Conservation (phyloP, 2,888 invertebrate species). For the Erebia palarica region DNA sequence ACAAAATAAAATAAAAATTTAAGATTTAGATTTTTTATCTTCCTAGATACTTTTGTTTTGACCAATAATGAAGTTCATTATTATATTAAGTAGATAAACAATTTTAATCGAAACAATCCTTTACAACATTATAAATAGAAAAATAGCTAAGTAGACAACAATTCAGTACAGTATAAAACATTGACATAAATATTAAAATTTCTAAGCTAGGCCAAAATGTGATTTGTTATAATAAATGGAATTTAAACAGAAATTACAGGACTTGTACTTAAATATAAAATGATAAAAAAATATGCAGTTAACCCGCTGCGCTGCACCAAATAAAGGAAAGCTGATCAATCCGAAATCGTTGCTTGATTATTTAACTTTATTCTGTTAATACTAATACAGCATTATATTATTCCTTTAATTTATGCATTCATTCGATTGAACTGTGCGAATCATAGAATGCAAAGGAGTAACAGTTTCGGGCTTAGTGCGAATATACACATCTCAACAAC, state of each 20-base stretch:
- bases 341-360: too few species aligned
- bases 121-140: conserved; percentile 8
- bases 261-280: background rate
- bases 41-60: conserved; percentile 2
- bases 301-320: background rate
- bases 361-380: too few species aligned
- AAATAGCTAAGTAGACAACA: conserved; percentile 8
- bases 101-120: background rate
- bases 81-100: background rate
- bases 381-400: too few species aligned
- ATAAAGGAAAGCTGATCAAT: too few species aligned
- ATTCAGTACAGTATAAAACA: conserved; percentile 6
- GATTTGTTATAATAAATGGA: background rate
- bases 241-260: background rate
- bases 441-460: too few species aligned
- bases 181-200: background rate
- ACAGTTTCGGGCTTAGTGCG: too few species aligned
- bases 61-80: conserved; percentile 7
- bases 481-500: too few species aligned
- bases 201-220: conserved; percentile 12
- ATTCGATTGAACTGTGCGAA: too few species aligned
- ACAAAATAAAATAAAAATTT: conserved; percentile 51
- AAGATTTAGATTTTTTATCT: conserved; percentile 27
- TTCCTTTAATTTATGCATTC: too few species aligned
- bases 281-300: background rate